Percentiles rank a stretch among this genome's conserved stretches.
Conservation (phyloP, 2,888 invertebrate species). For the Ypsolopha scabrella region DNA sequence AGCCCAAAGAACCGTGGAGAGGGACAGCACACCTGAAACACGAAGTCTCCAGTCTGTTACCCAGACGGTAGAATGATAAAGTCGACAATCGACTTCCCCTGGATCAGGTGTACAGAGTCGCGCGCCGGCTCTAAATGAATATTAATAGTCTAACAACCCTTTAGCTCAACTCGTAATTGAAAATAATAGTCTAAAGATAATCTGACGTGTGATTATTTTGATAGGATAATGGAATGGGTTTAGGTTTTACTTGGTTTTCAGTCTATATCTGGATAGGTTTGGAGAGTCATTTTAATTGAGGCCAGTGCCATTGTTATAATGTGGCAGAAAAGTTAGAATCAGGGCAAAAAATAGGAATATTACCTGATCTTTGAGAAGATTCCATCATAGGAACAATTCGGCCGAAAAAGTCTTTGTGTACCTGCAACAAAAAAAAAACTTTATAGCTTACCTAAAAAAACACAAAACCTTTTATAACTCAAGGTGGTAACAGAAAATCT, state of each 20-base stretch:
- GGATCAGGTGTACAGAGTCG: slow-evolving; percentile 39
- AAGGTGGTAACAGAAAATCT: too few relatives aligned
- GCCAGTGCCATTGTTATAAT: too few relatives aligned
- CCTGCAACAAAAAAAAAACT: slow-evolving; percentile 53
- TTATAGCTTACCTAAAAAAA: background rate
- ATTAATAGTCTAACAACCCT: slow-evolving; percentile 53
- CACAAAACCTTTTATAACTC: background rate
- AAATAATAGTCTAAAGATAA: slow-evolving; percentile 47
- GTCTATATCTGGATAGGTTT: background rate
- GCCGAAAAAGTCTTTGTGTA: slow-evolving; percentile 74
- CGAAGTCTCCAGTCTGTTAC: slow-evolving; percentile 15
- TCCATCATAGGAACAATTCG: slow-evolving; percentile 57
- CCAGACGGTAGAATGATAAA: slow-evolving; percentile 16
- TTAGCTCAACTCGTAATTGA: slow-evolving; percentile 48
- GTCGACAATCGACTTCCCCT: slow-evolving; percentile 17
- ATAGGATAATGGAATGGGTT: slow-evolving; percentile 28
- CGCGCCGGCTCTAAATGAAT: slow-evolving; percentile 45
- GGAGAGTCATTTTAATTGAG: too few relatives aligned
- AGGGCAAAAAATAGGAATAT: slow-evolving; percentile 8
- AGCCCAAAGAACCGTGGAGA: too few relatives aligned
- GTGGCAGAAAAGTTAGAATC: background rate
- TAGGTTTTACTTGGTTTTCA: background rate
- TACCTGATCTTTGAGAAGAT: slow-evolving; percentile 37
- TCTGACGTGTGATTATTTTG: slow-evolving; percentile 44
- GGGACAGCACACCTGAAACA: too few relatives aligned